Percentiles rank a stretch among this genome's conserved stretches.
phyloP scores from a whole-genome alignment of 2,797 vertebrate species.

The Aselliscus stoliczkanus region DNA sequence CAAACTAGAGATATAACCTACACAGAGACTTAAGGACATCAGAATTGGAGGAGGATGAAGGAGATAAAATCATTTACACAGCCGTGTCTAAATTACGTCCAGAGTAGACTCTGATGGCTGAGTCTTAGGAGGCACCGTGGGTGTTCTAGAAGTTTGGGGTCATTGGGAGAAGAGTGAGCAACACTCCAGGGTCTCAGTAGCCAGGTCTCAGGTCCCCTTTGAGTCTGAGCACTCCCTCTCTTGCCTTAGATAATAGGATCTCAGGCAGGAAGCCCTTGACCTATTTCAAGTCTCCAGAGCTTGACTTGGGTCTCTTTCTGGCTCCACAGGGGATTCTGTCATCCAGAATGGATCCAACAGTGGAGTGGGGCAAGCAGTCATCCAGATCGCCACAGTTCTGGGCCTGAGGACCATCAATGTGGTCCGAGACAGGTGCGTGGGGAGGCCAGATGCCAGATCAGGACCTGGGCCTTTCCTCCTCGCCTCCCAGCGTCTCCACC shows the following conservation, averaged over 20 bases:
- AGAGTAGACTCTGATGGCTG: neutral
- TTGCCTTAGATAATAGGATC: neutral
- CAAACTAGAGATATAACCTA: neutral
- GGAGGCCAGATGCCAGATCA: neutral
- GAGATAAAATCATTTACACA: neutral
- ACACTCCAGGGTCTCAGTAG: neutral
- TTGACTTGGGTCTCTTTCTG: constrained; percentile 30
- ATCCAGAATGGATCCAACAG: constrained; percentile 98
- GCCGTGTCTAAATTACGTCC: neutral
- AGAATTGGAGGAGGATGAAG: neutral
- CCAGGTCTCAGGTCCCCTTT: neutral
- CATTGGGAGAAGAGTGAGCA: neutral
- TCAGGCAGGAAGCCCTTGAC: neutral
- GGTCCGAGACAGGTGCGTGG: constrained; percentile 90
- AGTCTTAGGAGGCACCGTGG: neutral
- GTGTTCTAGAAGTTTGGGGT: neutral
- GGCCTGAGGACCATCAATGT: constrained; percentile 93
- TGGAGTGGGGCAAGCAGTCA: constrained; percentile 95
- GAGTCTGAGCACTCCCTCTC: neutral
- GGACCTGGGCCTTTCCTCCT: neutral
- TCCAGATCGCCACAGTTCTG: constrained; percentile 93
- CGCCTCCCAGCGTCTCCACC: neutral
- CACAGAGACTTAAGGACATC: neutral
- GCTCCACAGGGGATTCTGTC: constrained; percentile 88
- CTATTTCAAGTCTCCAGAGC: neutral